phyloP scores from a whole-genome alignment of 2,113 vertebrate genomes.

The Phasianus colchicus region DNA sequence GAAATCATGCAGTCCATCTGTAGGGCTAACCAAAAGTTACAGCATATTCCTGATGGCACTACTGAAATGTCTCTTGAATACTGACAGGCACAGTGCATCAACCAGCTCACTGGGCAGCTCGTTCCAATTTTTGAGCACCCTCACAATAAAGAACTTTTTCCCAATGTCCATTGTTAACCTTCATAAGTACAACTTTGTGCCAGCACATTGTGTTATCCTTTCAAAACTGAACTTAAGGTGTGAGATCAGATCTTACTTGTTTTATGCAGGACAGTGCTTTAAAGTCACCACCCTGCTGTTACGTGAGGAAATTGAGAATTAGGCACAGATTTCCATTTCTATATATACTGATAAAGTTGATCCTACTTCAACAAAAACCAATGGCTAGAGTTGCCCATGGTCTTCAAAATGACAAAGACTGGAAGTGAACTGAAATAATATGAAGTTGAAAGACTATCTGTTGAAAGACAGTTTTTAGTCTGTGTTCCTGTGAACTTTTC shows the following conservation, averaged over 20 bases:
- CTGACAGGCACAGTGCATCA: not conserved
- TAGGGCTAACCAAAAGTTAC: not conserved
- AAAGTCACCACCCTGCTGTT: not conserved
- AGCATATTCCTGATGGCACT: not conserved
- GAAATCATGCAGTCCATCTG: not conserved
- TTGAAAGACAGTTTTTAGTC: not conserved
- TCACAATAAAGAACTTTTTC: not conserved
- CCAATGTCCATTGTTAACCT: not conserved
- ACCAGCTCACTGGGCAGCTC: not conserved
- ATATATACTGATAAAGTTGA: not conserved
- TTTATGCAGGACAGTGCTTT: not conserved
- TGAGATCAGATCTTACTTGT: not conserved
- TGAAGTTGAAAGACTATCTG: not conserved
- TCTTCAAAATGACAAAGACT: not conserved
- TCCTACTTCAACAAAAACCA: not conserved
- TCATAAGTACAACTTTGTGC: not conserved
- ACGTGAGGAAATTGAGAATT: not conserved
- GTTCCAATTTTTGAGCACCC: not conserved
- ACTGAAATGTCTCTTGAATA: not conserved
- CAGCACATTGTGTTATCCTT: not conserved
- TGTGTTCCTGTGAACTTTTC: rapidly evolving
- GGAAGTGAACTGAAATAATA: not conserved
- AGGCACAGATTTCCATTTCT: not conserved
- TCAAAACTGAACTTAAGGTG: not conserved
- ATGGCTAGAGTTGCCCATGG: not conserved